Conservation (phyloP, 1,140 invertebrate genomes). For the Steinernema feltiae region DNA sequence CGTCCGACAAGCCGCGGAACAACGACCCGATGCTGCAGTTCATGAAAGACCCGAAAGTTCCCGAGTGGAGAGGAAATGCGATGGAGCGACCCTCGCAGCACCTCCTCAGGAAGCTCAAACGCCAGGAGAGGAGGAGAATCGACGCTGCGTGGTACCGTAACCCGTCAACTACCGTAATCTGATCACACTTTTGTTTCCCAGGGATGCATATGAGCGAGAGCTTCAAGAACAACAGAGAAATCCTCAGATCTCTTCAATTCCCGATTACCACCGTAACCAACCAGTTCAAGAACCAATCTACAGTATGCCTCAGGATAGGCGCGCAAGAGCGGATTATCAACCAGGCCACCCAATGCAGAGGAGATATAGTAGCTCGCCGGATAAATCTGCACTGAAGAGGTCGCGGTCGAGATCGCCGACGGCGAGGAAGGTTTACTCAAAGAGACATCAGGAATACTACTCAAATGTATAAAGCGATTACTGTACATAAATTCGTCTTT, state of each 20-base stretch:
- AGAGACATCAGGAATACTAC: background rate
- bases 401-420: background rate
- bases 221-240: background rate
- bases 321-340: background rate
- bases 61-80: background rate
- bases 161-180: background rate
- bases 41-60: background rate
- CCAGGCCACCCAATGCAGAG: background rate
- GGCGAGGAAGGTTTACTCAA: background rate
- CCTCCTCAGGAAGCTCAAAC: background rate
- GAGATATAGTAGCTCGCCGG: background rate
- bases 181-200: background rate
- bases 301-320: no score
- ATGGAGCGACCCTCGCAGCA: background rate
- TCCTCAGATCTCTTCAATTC: background rate
- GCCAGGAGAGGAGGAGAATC: background rate
- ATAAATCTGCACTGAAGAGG: background rate
- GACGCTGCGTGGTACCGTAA: background rate
- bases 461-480: background rate
- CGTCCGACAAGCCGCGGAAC: constrained; percentile 37
- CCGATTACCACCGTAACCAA: background rate
- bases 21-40: background rate
- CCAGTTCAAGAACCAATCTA: background rate
- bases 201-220: background rate
- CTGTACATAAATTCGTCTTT: background rate